A percentile compares a stretch with the other conserved stretches of the same genome.
Evolutionary conservation across 2,797 vertebrate species (phyloP).

Genomic region (Selene dorsalis): DNA sequence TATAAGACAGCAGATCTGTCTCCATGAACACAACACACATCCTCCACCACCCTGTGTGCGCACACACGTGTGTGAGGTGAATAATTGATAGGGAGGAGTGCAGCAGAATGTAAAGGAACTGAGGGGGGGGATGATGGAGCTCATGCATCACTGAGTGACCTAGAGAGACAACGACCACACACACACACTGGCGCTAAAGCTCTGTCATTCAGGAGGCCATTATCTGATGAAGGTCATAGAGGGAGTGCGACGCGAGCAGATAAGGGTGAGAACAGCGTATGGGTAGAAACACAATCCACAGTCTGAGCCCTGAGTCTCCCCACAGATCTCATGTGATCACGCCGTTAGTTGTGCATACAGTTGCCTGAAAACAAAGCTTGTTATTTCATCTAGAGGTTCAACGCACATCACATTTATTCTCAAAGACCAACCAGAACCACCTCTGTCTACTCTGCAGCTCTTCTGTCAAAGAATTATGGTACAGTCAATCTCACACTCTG

Average conservation of each 20-base stretch:
- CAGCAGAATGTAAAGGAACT: constrained; percentile 53
- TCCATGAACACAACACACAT: neutral
- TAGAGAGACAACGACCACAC: constrained; percentile 5
- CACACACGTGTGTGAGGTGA: neutral
- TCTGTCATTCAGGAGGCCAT: constrained; percentile 10
- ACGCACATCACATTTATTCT: too few relatives aligned
- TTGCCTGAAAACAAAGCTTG: too few relatives aligned
- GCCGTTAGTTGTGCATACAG: too few relatives aligned
- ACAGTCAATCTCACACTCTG: too few relatives aligned
- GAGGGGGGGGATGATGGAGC: constrained; percentile 23
- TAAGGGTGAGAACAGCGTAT: too few relatives aligned
- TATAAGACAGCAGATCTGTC: constrained; percentile 19
- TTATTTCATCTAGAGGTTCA: too few relatives aligned
- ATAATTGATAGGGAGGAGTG: constrained; percentile 47
- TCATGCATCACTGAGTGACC: constrained; percentile 51
- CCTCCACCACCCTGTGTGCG: neutral
- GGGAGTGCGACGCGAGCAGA: neutral
- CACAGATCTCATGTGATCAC: too few relatives aligned
- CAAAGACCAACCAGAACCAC: too few relatives aligned
- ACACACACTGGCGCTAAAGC: neutral
- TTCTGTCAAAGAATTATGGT: too few relatives aligned
- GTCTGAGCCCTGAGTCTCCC: too few relatives aligned
- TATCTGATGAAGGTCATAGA: constrained; percentile 37
- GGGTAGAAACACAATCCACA: too few relatives aligned
- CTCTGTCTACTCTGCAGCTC: too few relatives aligned